phyloP scores from a whole-genome alignment of 2,113 vertebrate species.

The rabbit (Oryctolagus cuniculus) region DNA sequence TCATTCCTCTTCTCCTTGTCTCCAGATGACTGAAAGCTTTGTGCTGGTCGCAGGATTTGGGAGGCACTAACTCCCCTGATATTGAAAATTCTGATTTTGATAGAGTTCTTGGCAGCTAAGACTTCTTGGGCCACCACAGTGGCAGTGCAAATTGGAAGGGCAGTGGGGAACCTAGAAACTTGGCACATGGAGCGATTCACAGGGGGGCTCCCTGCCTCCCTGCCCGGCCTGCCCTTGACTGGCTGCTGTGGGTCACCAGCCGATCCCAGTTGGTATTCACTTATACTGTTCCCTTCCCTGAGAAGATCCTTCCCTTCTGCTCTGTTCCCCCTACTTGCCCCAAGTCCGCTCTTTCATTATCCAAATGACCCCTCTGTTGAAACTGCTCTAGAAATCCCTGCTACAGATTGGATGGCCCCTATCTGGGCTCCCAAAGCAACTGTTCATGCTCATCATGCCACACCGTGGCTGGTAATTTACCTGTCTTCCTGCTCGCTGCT shows the following conservation, averaged over 20 bases:
- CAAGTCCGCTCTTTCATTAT: background rate
- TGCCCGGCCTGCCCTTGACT: background rate
- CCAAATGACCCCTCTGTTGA: background rate
- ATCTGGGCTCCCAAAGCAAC: background rate
- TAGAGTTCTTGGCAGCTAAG: slow-evolving; percentile 40
- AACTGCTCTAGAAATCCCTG: background rate
- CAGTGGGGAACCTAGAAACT: background rate
- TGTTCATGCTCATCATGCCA: background rate
- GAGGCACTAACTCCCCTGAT: slow-evolving; percentile 28
- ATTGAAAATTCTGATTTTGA: slow-evolving; percentile 61
- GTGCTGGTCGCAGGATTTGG: slow-evolving; percentile 22
- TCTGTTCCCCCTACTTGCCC: background rate
- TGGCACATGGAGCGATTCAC: background rate
- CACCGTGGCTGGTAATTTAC: background rate
- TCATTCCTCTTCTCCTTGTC: slow-evolving; percentile 57
- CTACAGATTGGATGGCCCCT: background rate
- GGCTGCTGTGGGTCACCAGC: background rate
- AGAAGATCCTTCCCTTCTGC: background rate
- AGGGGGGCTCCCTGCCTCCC: background rate
- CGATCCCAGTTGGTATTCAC: background rate
- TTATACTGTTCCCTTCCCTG: background rate
- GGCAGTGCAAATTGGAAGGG: background rate
- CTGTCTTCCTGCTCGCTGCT: background rate
- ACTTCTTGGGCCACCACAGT: background rate
- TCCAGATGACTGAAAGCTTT: slow-evolving; percentile 15